Evolutionary conservation across 2,113 vertebrate genomes (phyloP), one percentile per base, ranked within the genome.

Genomic region (Antigone vipio): DNA sequence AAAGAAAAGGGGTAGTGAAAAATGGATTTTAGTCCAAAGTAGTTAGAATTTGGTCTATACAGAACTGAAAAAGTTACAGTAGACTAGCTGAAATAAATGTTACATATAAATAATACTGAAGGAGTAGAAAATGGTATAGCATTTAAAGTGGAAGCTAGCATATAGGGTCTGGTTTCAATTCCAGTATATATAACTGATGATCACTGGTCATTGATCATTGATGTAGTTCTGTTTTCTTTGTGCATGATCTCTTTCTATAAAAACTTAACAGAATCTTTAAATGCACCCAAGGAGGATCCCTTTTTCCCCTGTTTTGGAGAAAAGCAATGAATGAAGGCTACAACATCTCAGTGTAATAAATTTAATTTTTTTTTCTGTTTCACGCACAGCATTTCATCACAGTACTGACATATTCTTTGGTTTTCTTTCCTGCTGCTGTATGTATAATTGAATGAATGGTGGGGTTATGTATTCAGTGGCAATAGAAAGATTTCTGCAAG

Each of bases 381-480:
- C 30, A 30, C 9, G 55, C 47, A 42, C 3, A 58, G 42, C 6
- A 1, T 59, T 83, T 49, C 49, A 49, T 67, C 35, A 40, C 9
- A 82, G 47, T 44, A 8, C 58, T 79, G 69, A 71, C 34, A 60
- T 20, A 47, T 66, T 59, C 26, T 79, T 86, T 87, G 45, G 7
- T 85, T 96, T 95, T 72, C 50, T 62, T 89, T 87, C 42, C 53
- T 84, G 35, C 47, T 93, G 69, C 76, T 91, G 20, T 75, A 73
- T 83, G 53, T 92, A 58, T 91, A 95, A 97, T 94, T n/a, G 75
- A 89, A 29, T 76, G 35, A 90, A 40, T 87, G n/a, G 50, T 79
- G 23, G 44, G 27, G 29, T 79, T 93, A 56, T 91, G 38, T 69
- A 88, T 50, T 93, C 35, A 52, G 50, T 59, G n/a, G 52, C 26